Percentiles rank a stretch among this genome's conserved stretches.
Conservation (phyloP, 2,888 invertebrate species). For the Drosophila kuntzei region DNA sequence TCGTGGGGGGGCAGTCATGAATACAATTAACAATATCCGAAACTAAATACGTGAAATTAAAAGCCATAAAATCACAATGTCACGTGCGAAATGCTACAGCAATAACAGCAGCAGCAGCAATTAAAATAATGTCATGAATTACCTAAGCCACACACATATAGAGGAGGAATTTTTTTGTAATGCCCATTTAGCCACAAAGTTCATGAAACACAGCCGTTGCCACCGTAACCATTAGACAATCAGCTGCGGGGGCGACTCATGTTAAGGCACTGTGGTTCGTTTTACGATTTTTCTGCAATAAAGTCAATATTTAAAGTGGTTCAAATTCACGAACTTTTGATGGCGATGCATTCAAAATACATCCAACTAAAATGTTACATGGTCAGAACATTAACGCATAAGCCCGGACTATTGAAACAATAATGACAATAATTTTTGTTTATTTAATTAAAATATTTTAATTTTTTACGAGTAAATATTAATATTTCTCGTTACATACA, state of each 20-base stretch:
- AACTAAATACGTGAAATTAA: slow-evolving; percentile 83
- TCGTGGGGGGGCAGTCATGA: slow-evolving; percentile 19
- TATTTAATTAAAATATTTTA: no score
- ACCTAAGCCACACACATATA: slow-evolving; percentile 52
- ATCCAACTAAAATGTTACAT: no score
- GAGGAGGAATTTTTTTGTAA: slow-evolving; percentile 65
- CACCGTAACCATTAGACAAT: slow-evolving; percentile 45
- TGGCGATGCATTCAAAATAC: no score
- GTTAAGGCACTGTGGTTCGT: no score
- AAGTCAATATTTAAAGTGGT: no score
- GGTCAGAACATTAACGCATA: no score
- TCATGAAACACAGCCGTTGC: slow-evolving; percentile 71
- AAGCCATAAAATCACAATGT: slow-evolving; percentile 82
- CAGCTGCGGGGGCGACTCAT: slow-evolving; percentile 4
- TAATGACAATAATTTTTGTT: no score
- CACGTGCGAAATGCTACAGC: slow-evolving; percentile 79
- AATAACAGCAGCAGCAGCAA: slow-evolving; percentile 67
- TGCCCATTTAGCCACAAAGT: slow-evolving; percentile 58
- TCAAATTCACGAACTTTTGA: no score
- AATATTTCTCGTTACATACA: no score
- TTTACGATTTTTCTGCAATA: no score
- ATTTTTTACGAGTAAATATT: no score
- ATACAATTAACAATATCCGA: slow-evolving; percentile 80
- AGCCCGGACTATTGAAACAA: no score
- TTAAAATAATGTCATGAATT: slow-evolving; percentile 80